Percentiles rank a stretch among this genome's conserved stretches.
Conservation (phyloP, 2,797 vertebrate genomes). For the Megalops cyprinoides region DNA sequence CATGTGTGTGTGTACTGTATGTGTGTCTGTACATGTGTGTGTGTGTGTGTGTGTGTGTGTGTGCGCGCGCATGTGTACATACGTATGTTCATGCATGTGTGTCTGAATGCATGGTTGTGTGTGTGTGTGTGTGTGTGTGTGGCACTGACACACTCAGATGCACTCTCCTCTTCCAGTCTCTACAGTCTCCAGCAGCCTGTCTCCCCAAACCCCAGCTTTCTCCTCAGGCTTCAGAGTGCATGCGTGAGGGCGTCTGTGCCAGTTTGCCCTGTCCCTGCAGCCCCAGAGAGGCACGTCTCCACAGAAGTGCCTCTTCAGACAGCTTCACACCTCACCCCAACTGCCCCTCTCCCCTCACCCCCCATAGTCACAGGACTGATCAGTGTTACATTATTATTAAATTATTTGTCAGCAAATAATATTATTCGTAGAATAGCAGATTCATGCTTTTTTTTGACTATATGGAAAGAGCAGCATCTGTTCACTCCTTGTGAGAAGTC, state of each 20-base stretch:
- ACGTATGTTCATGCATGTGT: too few species aligned
- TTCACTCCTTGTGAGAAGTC: too few species aligned
- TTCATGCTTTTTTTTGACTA: constrained; percentile 55
- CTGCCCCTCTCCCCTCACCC: constrained; percentile 45
- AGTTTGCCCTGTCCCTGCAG: constrained; percentile 49
- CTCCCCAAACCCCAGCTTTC: constrained; percentile 39
- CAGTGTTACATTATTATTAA: constrained; percentile 26
- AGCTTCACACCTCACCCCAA: too few species aligned
- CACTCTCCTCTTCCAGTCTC: constrained; percentile 44
- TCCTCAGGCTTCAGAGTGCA: constrained; percentile 48
- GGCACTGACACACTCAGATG: too few species aligned
- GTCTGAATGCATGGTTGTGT: neutral
- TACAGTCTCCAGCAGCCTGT: constrained; percentile 63
- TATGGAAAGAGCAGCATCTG: too few species aligned
- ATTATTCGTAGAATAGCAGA: too few species aligned
- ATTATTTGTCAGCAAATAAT: constrained; percentile 31
- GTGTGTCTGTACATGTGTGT: too few species aligned
- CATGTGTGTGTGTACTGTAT: too few species aligned
- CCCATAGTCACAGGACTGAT: constrained; percentile 48
- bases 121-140: constrained; percentile 28
- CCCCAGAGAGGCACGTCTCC: constrained; percentile 47
- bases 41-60: too few species aligned
- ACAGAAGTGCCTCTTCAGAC: constrained; percentile 57
- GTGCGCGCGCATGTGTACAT: too few species aligned
- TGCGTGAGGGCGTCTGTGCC: constrained; percentile 54